Base-by-base conservation (phyloP, 2,888 invertebrate genomes). In the Aphidoletes aphidimyza region DNA sequence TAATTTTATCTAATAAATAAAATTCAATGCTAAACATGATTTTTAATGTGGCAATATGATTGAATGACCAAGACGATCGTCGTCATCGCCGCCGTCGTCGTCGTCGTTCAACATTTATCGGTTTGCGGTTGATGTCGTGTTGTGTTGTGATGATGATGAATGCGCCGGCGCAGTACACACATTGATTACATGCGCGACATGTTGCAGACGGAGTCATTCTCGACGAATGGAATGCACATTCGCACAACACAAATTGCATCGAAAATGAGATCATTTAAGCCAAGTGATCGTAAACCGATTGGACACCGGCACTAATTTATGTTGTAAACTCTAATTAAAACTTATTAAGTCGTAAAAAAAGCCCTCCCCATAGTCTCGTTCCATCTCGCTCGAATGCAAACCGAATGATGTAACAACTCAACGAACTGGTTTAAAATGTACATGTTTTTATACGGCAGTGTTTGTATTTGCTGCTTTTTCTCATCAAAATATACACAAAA, bases 341-440 rank as follows among this genome's bases (percentile, higher is more conserved):
- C 69, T 69, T 69, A 69, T 69, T 69, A 69, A 69, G 69, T 69
- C 69, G 69, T 69, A 30, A 69, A 69, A n/a, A 69, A 69, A 69
- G 69, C 69, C 30, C 69, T 69, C 69, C 69, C 30, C n/a, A 30
- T 69, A 30, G 69, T 30, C 3, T 54, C 54, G 14, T 14, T 42
- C 42, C 14, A 6, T 42, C 42, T 42, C 42, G 6, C 42, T 42
- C 42, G 2, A 22, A 8, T 26, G 8, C 54, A 11, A 22, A 54
- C 14, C 14, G 8, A 30, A 30, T 69, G 34, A 34, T 34, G 69
- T 69, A 69, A 69, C 34, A 69, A 22, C 22, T 69, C 26, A 30
- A 26, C 30, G 30, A 69, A 69, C 69, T 69, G 69, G 69, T 69
- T 54, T 11, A 11, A 26, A 19, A 22, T 54, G 3, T 2, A 47